Evolutionary conservation across 2,113 vertebrate genomes (phyloP).

Genomic region (Mirza zaza): DNA sequence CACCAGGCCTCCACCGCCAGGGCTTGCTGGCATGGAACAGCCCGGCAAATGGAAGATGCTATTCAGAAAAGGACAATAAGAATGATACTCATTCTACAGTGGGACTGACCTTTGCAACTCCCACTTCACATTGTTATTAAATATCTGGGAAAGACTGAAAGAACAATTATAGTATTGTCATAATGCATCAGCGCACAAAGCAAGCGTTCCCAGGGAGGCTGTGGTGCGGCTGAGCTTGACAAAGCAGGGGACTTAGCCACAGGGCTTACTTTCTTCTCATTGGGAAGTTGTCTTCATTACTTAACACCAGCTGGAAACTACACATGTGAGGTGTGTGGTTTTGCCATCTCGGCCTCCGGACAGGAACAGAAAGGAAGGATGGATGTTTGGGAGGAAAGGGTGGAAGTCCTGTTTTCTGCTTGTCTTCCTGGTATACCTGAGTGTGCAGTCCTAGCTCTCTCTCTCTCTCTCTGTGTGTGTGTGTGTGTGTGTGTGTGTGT

Average conservation of each 20-base stretch:
- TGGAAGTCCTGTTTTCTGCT: background rate
- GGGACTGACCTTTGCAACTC: constrained; percentile 50
- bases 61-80: constrained; percentile 69
- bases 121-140: constrained; percentile 71
- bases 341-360: background rate
- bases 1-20: background rate
- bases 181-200: constrained; percentile 20
- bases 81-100: constrained; percentile 45
- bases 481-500: too few species aligned
- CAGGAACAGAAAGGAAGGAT: background rate
- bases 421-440: background rate
- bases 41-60: constrained; percentile 46
- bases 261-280: constrained; percentile 44
- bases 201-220: background rate
- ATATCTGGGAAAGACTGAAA: constrained; percentile 69
- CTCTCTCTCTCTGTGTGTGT: too few species aligned
- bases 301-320: background rate
- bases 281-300: constrained; percentile 61
- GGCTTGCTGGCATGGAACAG: background rate
- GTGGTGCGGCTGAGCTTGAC: background rate
- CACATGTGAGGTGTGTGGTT: fast-evolving
- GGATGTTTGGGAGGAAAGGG: background rate
- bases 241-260: background rate
- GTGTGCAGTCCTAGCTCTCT: fast-evolving
- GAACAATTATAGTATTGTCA: constrained; percentile 74